phyloP scores from a whole-genome alignment of 2,113 vertebrate genomes.

The Corythoichthys haematopterus region DNA sequence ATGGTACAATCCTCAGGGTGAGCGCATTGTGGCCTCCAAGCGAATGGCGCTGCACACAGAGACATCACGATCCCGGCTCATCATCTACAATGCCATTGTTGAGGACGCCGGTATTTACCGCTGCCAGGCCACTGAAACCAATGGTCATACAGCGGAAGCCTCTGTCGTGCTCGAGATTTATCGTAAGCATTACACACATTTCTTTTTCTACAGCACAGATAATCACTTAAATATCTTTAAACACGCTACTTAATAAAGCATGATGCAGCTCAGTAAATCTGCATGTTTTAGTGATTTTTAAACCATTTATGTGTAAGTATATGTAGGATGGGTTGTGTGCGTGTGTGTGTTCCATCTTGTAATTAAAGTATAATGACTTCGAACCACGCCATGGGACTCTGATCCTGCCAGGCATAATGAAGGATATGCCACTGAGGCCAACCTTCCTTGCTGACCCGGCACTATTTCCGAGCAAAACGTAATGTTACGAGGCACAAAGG shows the following conservation, averaged over 20 bases:
- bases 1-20: slow-evolving; percentile 94
- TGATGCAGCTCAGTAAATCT: not conserved
- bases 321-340: slow-evolving; percentile 19
- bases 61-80: slow-evolving; percentile 82
- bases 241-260: not conserved
- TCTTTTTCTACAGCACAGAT: slow-evolving; percentile 7
- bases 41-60: slow-evolving; percentile 88
- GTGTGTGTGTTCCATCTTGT: slow-evolving; percentile 30
- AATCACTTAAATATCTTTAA: slow-evolving; percentile 7
- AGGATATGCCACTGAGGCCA: slow-evolving; percentile 24
- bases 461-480: slow-evolving; percentile 31
- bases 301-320: slow-evolving; percentile 3
- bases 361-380: slow-evolving; percentile 52
- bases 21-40: slow-evolving; percentile 82
- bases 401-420: slow-evolving; percentile 55
- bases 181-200: slow-evolving; percentile 74
- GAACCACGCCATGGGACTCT: slow-evolving; percentile 27
- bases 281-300: not conserved
- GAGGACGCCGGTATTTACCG: slow-evolving; percentile 97
- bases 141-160: slow-evolving; percentile 86
- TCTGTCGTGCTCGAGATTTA: slow-evolving; percentile 96
- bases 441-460: slow-evolving; percentile 39
- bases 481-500: slow-evolving; percentile 14
- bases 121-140: slow-evolving; percentile 85
- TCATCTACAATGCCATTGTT: slow-evolving; percentile 92